Evolutionary conservation across 1,140 invertebrate species (phyloP).

Genomic region (Drosophila eugracilis): DNA sequence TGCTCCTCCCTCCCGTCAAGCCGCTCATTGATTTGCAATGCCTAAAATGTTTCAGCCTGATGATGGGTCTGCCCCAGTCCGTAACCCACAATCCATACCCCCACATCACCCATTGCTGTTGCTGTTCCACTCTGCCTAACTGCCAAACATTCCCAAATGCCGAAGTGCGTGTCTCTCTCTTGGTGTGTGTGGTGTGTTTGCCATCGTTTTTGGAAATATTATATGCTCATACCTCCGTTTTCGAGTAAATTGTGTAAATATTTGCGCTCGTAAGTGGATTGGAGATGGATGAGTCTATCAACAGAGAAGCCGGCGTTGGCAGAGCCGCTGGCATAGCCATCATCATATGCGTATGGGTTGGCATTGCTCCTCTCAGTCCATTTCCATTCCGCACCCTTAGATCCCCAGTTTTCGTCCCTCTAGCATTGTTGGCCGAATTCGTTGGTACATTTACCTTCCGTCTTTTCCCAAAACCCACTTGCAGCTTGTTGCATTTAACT

Average conservation of each 20-base stretch:
- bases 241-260: constrained; percentile 85
- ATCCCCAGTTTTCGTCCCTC: constrained; percentile 35
- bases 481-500: constrained; percentile 30
- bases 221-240: constrained; percentile 85
- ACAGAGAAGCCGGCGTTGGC: constrained; percentile 63
- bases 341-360: constrained; percentile 43
- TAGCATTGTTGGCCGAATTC: neutral
- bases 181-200: constrained; percentile 67
- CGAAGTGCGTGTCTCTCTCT: constrained; percentile 32
- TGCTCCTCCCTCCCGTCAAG: constrained; percentile 35
- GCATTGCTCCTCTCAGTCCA: constrained; percentile 1
- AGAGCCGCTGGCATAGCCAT: constrained; percentile 55
- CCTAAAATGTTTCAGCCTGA: constrained; percentile 71
- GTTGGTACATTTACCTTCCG: constrained; percentile 1
- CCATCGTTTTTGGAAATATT: constrained; percentile 84
- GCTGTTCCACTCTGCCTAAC: constrained; percentile 76
- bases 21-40: constrained; percentile 76
- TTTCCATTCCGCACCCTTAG: constrained; percentile 42
- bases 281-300: constrained; percentile 85
- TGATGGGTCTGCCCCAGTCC: constrained; percentile 39
- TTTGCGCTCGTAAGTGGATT: constrained; percentile 85
- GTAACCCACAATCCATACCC: constrained; percentile 1
- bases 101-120: constrained; percentile 43
- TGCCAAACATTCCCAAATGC: constrained; percentile 67
- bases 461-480: constrained; percentile 8